phyloP scores from a whole-genome alignment of 2,888 invertebrate genomes.

The Panopea generosa region DNA sequence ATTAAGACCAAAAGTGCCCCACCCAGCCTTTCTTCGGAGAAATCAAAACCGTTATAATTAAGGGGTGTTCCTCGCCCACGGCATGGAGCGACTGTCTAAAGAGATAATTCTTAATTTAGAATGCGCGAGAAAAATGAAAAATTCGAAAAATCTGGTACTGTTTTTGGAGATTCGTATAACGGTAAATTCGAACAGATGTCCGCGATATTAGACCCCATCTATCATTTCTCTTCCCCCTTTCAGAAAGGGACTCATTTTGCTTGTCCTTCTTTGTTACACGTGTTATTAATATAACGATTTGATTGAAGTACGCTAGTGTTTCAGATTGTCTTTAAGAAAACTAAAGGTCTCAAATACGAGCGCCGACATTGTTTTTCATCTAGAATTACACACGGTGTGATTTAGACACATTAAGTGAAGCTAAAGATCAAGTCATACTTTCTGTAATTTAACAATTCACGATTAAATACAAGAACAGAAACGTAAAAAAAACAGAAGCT shows the following conservation, averaged over 20 bases:
- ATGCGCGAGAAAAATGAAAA: slow-evolving; percentile 1
- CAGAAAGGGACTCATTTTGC: not conserved
- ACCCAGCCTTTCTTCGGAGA: slow-evolving; percentile 57
- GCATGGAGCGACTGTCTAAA: slow-evolving; percentile 36
- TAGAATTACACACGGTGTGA: too few relatives aligned
- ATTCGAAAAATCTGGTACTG: slow-evolving; percentile 18
- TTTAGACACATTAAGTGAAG: too few relatives aligned
- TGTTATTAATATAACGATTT: not conserved
- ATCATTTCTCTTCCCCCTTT: slow-evolving; percentile 37
- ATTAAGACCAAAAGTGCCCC: slow-evolving; percentile 41
- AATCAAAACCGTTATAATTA: slow-evolving; percentile 68
- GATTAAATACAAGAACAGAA: too few relatives aligned
- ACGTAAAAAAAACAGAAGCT: too few relatives aligned
- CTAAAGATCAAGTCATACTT: too few relatives aligned
- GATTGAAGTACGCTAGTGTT: not conserved
- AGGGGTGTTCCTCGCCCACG: slow-evolving; percentile 44
- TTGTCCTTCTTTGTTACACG: slow-evolving; percentile 5
- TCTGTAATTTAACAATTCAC: too few relatives aligned
- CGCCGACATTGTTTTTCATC: too few relatives aligned
- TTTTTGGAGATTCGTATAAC: slow-evolving; percentile 27
- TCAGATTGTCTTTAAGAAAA: not conserved
- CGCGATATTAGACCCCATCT: slow-evolving; percentile 29
- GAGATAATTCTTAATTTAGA: slow-evolving; percentile 58
- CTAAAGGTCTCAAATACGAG: too few relatives aligned
- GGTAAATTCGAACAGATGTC: slow-evolving; percentile 54